These are phyloP conservation scores for Sarcophilus harrisii DNA, from an alignment of 2,797 vertebrate species.

Conservation along the genomic window DNA sequence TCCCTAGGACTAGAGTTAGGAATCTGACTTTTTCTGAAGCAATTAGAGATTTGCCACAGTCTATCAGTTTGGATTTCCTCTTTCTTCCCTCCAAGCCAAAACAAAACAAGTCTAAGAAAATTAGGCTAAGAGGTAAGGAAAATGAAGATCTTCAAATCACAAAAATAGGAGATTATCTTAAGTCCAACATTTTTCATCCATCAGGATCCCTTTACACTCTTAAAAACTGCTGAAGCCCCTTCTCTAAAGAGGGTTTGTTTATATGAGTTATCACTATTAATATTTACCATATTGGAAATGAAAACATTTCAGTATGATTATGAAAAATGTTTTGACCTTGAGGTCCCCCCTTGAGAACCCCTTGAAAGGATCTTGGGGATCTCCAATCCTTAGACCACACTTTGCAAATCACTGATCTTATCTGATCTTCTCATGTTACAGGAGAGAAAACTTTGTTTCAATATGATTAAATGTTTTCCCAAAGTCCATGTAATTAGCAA, in stretches of 20 bases:
- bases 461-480: not conserved
- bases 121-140: not conserved
- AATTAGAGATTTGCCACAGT: not conserved
- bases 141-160: not conserved
- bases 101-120: not conserved
- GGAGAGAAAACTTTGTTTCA: not conserved
- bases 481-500: not conserved
- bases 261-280: not conserved
- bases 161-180: not conserved
- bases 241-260: no score
- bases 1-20: not conserved
- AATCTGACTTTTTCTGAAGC: not conserved
- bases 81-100: not conserved
- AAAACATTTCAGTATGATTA: not conserved
- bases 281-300: not conserved
- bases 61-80: not conserved
- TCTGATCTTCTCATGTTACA: not conserved
- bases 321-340: not conserved
- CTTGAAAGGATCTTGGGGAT: not conserved
- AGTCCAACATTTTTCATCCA: not conserved
- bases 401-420: not conserved
- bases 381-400: not conserved
- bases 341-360: not conserved
- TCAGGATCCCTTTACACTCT: not conserved
- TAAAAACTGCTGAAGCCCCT: not conserved